Conservation (phyloP, 2,797 vertebrate genomes). For the Arctocebus calabarensis region DNA sequence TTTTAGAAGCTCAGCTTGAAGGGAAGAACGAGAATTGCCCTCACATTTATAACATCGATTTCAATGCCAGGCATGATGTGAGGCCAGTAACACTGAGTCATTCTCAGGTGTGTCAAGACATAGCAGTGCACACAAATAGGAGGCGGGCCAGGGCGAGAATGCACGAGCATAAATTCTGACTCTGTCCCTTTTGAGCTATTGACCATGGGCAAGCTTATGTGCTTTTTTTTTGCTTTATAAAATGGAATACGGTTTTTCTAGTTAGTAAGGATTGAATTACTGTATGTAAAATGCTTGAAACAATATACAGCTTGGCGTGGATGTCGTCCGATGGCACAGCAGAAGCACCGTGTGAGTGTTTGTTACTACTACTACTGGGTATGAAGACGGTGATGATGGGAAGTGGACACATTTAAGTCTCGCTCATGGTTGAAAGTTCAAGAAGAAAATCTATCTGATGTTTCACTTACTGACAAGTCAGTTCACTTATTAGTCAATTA, state of each 20-base stretch:
- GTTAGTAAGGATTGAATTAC: not conserved
- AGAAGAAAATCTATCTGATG: not conserved
- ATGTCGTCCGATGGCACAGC: not conserved
- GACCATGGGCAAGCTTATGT: not conserved
- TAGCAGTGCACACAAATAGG: not conserved
- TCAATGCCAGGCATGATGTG: not conserved
- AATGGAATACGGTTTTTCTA: not conserved
- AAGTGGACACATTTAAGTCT: conserved; percentile 3
- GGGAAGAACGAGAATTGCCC: not conserved
- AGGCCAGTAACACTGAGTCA: not conserved
- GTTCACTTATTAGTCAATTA: not conserved
- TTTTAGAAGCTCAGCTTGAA: not conserved
- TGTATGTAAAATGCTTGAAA: not conserved
- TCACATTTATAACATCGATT: not conserved
- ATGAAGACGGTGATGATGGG: not conserved
- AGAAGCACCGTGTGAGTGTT: not conserved
- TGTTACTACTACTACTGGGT: not conserved
- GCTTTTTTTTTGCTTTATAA: conserved; percentile 39
- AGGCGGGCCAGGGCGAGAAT: not conserved
- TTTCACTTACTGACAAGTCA: conserved; percentile 22
- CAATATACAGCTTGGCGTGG: not conserved
- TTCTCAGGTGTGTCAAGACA: not conserved
- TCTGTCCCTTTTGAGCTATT: not conserved
- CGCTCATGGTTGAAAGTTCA: not conserved
- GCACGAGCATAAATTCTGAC: not conserved